Conservation (phyloP, 2,113 vertebrate species). For the Myocastor coypus region DNA sequence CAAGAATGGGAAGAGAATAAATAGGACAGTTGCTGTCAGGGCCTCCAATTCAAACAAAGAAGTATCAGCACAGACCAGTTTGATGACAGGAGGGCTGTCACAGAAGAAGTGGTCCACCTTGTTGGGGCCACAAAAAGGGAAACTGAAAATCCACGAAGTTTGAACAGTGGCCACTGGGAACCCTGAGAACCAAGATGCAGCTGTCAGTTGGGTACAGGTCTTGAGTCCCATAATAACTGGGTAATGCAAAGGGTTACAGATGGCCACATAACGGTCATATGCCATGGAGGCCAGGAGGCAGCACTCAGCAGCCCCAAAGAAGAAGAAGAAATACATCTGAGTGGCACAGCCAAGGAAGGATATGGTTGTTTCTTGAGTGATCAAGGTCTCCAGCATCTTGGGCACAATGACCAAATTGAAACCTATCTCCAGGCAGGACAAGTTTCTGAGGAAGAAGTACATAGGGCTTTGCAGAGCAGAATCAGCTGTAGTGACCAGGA, state of each 20-base stretch:
- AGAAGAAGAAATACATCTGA: conserved; percentile 83
- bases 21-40: conserved; percentile 78
- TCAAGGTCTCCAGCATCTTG: conserved; percentile 74
- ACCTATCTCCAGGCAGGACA: conserved; percentile 79
- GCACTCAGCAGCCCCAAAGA: conserved; percentile 80
- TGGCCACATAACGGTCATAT: conserved; percentile 77
- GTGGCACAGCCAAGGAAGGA: conserved; percentile 77
- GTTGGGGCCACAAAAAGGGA: conserved; percentile 80
- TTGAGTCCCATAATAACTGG: conserved; percentile 70
- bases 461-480: conserved; percentile 77
- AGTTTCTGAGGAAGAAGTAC: conserved; percentile 81
- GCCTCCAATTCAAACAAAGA: conserved; percentile 81
- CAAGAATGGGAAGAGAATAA: conserved; percentile 81
- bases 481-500: conserved; percentile 76
- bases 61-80: conserved; percentile 79
- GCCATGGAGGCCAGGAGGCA: conserved; percentile 80
- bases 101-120: conserved; percentile 80
- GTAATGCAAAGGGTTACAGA: conserved; percentile 77
- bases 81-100: conserved; percentile 76
- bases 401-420: conserved; percentile 81
- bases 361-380: conserved; percentile 64
- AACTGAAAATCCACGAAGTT: conserved; percentile 81
- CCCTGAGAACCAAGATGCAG: conserved; percentile 80
- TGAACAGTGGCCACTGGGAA: conserved; percentile 81
- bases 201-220: conserved; percentile 70